Conservation (phyloP, 2,888 invertebrate species). For the Lissonota sp. region DNA sequence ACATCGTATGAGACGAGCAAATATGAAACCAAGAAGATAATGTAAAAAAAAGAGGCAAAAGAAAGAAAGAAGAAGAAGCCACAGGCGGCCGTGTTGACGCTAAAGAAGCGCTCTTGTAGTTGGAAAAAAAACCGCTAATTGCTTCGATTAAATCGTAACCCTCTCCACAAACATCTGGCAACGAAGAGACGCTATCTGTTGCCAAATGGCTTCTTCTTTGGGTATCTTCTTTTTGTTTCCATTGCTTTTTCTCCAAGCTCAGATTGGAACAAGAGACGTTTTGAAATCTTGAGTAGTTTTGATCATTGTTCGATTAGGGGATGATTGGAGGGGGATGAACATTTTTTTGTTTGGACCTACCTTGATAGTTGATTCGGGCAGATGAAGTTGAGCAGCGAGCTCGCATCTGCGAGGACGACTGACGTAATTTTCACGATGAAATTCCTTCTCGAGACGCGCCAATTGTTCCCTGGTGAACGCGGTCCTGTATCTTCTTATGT, state of each 20-base stretch:
- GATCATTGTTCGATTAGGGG: not conserved
- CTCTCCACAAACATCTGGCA: slow-evolving; percentile 53
- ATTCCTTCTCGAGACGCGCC: slow-evolving; percentile 96
- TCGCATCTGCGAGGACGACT: slow-evolving; percentile 97
- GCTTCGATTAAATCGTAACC: slow-evolving; percentile 64
- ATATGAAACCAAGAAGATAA: slow-evolving; percentile 3
- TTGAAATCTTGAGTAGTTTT: not conserved
- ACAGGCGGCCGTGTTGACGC: slow-evolving; percentile 4
- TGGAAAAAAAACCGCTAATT: slow-evolving; percentile 68
- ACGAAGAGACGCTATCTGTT: slow-evolving; percentile 24
- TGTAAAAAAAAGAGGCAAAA: slow-evolving; percentile 2
- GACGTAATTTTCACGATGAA: slow-evolving; percentile 98
- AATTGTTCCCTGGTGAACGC: slow-evolving; percentile 98
- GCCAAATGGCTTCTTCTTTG: slow-evolving; percentile 28
- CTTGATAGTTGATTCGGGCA: slow-evolving; percentile 99
- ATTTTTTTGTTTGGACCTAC: slow-evolving; percentile 84
- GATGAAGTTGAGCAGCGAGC: slow-evolving; percentile 94
- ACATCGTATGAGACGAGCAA: slow-evolving; percentile 65
- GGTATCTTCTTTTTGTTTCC: not conserved
- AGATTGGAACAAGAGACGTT: not conserved
- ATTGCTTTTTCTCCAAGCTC: no score
- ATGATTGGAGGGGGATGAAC: no score
- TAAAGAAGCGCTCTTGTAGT: not conserved
- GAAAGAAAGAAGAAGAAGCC: not conserved
- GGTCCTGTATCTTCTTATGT: slow-evolving; percentile 95